Conservation (phyloP, 2,888 invertebrate species). For the Graphium colonna region DNA sequence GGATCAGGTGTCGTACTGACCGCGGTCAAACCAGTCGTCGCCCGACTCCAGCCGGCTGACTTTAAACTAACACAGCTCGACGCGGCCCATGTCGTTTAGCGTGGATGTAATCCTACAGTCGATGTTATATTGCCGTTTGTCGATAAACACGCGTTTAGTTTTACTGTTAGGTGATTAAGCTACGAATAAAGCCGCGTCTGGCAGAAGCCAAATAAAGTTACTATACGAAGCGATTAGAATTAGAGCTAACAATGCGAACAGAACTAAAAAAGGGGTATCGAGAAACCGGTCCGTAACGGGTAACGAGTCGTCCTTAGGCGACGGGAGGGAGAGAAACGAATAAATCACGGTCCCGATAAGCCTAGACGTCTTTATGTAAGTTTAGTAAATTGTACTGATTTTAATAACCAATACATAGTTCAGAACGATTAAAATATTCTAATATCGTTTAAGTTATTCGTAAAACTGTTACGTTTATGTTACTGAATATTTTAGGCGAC, state of each 20-base stretch:
- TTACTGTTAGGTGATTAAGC: neutral
- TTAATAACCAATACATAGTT: too few relatives aligned
- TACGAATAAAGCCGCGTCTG: neutral
- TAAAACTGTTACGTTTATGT: too few relatives aligned
- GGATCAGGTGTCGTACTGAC: slow-evolving; percentile 75
- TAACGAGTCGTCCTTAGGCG: slow-evolving; percentile 46
- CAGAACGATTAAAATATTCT: too few relatives aligned
- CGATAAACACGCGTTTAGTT: too few relatives aligned
- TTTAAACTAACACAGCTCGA: slow-evolving; percentile 41
- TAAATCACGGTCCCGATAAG: slow-evolving; percentile 66
- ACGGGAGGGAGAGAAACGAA: slow-evolving; percentile 56
- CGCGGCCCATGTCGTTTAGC: slow-evolving; percentile 3
- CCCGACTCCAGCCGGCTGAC: slow-evolving; percentile 44
- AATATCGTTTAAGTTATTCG: too few relatives aligned
- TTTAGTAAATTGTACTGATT: too few relatives aligned
- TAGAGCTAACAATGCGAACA: slow-evolving; percentile 35
- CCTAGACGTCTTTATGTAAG: slow-evolving; percentile 23
- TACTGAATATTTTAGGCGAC: too few relatives aligned
- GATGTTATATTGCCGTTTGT: too few relatives aligned
- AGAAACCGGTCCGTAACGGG: slow-evolving; percentile 46
- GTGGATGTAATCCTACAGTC: neutral
- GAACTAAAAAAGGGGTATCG: slow-evolving; percentile 40
- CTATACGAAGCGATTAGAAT: neutral
- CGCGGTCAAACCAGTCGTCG: slow-evolving; percentile 55
- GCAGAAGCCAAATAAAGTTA: neutral